Percentiles rank a stretch among this genome's conserved stretches.
Conservation (phyloP, 2,113 vertebrate species). For the Saimiri boliviensis region DNA sequence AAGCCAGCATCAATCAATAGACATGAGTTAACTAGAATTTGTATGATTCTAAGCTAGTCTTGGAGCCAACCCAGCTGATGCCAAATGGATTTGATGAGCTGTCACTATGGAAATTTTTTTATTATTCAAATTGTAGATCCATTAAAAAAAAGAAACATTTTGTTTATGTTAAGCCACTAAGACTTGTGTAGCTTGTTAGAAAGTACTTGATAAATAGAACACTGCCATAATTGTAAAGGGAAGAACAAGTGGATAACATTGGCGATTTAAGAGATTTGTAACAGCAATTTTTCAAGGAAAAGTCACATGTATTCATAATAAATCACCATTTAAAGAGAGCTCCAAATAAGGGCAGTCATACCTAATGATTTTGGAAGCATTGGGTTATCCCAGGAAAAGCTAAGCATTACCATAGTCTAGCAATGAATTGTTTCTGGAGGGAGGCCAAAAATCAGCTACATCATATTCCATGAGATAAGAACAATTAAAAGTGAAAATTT, state of each 20-base stretch:
- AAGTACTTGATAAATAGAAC: background rate
- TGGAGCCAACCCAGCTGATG: background rate
- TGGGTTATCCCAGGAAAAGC: background rate
- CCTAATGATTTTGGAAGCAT: background rate
- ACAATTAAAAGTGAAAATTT: background rate
- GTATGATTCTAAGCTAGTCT: background rate
- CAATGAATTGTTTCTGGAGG: background rate
- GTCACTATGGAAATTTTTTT: background rate
- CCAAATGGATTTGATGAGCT: background rate
- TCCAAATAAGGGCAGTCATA: background rate
- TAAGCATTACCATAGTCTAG: background rate
- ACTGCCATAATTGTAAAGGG: background rate
- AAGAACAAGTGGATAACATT: background rate
- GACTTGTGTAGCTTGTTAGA: background rate
- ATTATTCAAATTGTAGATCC: background rate
- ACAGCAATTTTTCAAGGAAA: background rate
- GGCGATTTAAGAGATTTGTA: background rate
- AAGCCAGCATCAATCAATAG: background rate
- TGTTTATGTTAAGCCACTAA: background rate
- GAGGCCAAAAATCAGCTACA: background rate
- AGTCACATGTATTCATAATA: background rate
- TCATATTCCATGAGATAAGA: background rate
- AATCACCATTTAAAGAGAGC: background rate
- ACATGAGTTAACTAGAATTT: background rate
- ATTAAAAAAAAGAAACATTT: background rate